Conservation (phyloP, 2,888 invertebrate genomes). For the Sipha maydis region DNA sequence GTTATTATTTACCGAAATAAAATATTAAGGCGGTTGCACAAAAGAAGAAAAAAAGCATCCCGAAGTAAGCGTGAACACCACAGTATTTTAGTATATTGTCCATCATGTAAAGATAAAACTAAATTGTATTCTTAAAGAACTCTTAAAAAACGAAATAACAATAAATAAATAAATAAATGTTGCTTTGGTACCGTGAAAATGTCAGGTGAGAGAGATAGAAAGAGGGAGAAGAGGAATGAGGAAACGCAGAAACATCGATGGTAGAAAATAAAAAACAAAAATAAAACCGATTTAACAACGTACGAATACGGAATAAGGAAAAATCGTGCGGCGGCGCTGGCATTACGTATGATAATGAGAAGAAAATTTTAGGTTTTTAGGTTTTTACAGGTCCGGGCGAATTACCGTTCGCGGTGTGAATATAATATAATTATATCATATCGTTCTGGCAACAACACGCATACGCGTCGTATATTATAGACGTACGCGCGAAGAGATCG, state of each 20-base stretch:
- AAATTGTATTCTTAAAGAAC: too few species aligned
- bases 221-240: background rate
- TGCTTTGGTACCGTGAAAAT: background rate
- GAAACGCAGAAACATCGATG: background rate
- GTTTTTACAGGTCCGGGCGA: slow-evolving; percentile 22
- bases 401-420: slow-evolving; percentile 34
- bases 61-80: too few species aligned
- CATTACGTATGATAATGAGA: slow-evolving; percentile 26
- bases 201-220: too few species aligned
- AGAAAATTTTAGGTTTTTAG: slow-evolving; percentile 11
- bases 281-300: slow-evolving; percentile 2
- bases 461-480: background rate
- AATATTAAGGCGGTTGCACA: background rate
- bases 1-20: background rate
- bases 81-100: too few species aligned
- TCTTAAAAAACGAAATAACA: background rate
- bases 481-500: slow-evolving; percentile 52
- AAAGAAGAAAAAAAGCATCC: too few species aligned
- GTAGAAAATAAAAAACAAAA: background rate
- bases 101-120: too few species aligned
- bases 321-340: slow-evolving; percentile 46
- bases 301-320: background rate
- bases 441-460: background rate
- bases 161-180: background rate
- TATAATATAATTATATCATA: background rate